These are phyloP conservation scores for Ostrea edulis DNA, from an alignment of 1,140 invertebrate genomes.

Conservation along the genomic window DNA sequence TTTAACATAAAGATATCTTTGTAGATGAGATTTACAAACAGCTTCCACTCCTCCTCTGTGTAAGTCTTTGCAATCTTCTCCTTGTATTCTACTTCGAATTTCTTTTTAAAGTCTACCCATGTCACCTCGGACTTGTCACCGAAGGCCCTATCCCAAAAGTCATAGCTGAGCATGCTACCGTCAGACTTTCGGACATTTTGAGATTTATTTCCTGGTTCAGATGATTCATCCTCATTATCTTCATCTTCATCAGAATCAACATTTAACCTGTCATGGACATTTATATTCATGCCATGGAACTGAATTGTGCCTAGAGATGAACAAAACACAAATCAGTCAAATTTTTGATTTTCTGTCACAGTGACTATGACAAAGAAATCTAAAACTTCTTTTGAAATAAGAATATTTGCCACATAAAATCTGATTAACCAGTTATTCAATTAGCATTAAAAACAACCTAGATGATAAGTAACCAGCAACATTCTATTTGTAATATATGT, in stretches of 20 bases:
- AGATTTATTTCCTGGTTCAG: neutral
- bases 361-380: no score
- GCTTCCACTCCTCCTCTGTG: conserved; percentile 62
- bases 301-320: conserved; percentile 21
- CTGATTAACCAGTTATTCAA: no score
- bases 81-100: conserved; percentile 68
- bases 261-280: conserved; percentile 52
- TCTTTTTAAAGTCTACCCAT: conserved; percentile 65
- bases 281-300: conserved; percentile 63
- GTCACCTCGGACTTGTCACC: conserved; percentile 56
- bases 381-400: no score
- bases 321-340: no score
- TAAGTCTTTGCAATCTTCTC: conserved; percentile 60
- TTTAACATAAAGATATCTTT: conserved; percentile 69
- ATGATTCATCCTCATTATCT: conserved; percentile 36
- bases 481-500: no score
- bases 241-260: conserved; percentile 44
- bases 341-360: no score
- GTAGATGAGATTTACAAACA: conserved; percentile 68
- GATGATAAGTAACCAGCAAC: no score
- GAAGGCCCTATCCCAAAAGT: conserved; percentile 73
- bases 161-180: conserved; percentile 46
- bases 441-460: no score
- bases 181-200: neutral
- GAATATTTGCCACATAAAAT: no score